Percentiles rank a stretch among this genome's conserved stretches.
These are phyloP conservation scores for Cyprinodon diabolis DNA, from an alignment of 2,797 vertebrate genomes.

Conservation along the genomic window DNA sequence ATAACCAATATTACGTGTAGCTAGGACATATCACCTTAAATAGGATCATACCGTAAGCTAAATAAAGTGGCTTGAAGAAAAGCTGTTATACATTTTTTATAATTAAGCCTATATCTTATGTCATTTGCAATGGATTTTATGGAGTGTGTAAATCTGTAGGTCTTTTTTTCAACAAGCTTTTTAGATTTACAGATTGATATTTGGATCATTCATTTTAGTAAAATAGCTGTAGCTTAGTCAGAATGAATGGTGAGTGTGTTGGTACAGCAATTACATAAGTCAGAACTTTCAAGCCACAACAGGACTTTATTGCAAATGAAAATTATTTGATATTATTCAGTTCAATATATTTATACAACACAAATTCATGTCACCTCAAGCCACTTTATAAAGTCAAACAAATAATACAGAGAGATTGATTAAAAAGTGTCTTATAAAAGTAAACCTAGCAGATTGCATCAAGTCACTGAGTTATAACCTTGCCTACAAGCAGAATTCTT, in stretches of 20 bases:
- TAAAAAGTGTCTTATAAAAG: too few relatives aligned
- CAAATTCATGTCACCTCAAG: too few relatives aligned
- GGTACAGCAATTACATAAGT: neutral
- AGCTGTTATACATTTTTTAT: neutral
- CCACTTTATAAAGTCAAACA: too few relatives aligned
- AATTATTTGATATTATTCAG: neutral
- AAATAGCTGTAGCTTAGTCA: neutral
- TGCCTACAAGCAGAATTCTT: too few relatives aligned
- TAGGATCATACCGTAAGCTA: slow-evolving; percentile 44
- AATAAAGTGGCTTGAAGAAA: neutral
- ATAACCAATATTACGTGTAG: slow-evolving; percentile 44
- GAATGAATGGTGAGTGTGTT: neutral
- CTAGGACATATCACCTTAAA: slow-evolving; percentile 29
- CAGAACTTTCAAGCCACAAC: neutral
- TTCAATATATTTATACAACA: too few relatives aligned
- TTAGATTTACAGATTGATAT: neutral
- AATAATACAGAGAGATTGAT: too few relatives aligned
- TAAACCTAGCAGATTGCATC: too few relatives aligned
- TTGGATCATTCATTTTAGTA: neutral
- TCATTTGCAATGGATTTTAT: neutral
- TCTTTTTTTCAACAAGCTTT: neutral
- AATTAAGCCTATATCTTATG: neutral
- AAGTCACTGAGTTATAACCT: too few relatives aligned
- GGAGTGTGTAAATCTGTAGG: neutral
- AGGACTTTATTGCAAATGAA: neutral